phyloP scores from a whole-genome alignment of 2,797 vertebrate species.

The Nannoperca australis region DNA sequence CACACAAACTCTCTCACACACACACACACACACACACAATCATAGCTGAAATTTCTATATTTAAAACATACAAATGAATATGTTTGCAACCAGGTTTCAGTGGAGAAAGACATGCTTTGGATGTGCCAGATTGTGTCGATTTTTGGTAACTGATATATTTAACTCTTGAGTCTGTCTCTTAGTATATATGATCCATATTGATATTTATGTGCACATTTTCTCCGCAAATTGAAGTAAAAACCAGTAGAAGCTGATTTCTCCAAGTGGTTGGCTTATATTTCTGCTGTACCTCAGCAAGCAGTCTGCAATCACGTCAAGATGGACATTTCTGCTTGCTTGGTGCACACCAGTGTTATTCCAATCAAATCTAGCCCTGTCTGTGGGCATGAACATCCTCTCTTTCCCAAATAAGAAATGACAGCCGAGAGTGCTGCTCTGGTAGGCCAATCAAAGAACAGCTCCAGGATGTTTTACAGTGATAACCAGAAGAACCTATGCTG shows the following conservation, averaged over 20 bases:
- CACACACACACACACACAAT: background rate
- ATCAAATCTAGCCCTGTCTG: constrained; percentile 76
- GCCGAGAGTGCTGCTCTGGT: constrained; percentile 64
- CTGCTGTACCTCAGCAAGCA: constrained; percentile 21
- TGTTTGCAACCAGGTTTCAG: background rate
- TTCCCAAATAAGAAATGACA: constrained; percentile 80
- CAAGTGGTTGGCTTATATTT: constrained; percentile 34
- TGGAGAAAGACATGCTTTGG: constrained; percentile 3
- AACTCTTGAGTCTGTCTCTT: background rate
- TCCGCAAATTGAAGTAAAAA: background rate
- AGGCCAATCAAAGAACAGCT: constrained; percentile 78
- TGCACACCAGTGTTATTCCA: constrained; percentile 72
- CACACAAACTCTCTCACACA: background rate
- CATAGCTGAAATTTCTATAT: background rate
- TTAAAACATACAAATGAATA: constrained; percentile 1
- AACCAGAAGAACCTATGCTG: constrained; percentile 58
- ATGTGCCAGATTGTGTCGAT: background rate
- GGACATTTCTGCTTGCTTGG: constrained; percentile 45
- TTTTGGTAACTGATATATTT: background rate
- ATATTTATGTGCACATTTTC: background rate
- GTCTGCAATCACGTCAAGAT: constrained; percentile 51
- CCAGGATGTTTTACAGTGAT: constrained; percentile 75
- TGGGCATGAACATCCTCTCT: constrained; percentile 64
- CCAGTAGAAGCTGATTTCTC: constrained; percentile 4
- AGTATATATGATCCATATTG: background rate